phyloP scores from a whole-genome alignment of 2,113 vertebrate species.

The Zosterops hypoxanthus region DNA sequence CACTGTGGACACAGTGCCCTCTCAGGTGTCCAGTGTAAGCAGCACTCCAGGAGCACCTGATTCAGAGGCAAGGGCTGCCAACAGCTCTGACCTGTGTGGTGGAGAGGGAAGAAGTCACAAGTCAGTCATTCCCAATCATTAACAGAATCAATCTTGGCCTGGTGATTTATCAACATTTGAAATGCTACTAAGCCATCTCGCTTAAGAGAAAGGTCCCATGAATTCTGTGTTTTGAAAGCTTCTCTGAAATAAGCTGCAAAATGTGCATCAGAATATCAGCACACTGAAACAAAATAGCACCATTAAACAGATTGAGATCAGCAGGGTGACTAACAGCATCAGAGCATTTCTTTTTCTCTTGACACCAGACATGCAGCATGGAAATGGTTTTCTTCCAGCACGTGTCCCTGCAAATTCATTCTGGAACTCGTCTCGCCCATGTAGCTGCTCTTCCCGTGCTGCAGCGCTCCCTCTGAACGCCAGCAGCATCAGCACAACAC shows the following conservation, averaged over 20 bases:
- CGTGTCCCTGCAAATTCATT: not conserved
- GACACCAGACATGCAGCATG: not conserved
- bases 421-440: fast-evolving
- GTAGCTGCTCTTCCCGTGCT: not conserved
- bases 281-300: not conserved
- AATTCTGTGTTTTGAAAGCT: not conserved
- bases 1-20: fast-evolving
- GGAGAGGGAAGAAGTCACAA: fast-evolving
- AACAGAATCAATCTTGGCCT: not conserved
- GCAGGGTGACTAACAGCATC: not conserved
- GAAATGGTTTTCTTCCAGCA: not conserved
- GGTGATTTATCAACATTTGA: not conserved
- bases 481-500: not conserved
- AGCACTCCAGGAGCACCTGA: not conserved
- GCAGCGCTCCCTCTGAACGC: fast-evolving
- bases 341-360: fast-evolving
- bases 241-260: not conserved
- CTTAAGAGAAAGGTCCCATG: not conserved
- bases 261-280: not conserved
- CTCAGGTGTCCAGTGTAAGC: not conserved
- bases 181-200: not conserved
- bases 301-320: not conserved
- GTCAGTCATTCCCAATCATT: not conserved
- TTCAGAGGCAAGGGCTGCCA: not conserved
- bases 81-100: not conserved